These are phyloP conservation scores for Leuciscus waleckii DNA, from an alignment of 2,797 vertebrate species.

Conservation along the genomic window DNA sequence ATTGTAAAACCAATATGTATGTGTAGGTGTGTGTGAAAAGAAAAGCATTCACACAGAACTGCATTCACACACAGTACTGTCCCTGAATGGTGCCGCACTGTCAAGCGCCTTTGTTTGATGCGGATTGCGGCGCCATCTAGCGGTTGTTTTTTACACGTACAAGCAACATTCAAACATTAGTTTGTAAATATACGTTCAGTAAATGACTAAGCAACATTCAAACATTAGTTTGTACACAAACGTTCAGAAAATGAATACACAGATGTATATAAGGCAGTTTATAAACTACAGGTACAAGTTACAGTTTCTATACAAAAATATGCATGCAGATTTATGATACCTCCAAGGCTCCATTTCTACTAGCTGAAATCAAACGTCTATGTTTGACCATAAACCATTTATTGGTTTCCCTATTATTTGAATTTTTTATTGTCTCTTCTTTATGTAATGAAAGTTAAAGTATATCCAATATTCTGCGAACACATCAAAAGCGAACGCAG, in stretches of 20 bases:
- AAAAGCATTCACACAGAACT: not conserved
- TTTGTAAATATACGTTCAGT: slow-evolving; percentile 15
- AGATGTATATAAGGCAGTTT: not conserved
- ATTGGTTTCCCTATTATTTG: not conserved
- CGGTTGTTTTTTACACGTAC: not conserved
- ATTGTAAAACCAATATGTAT: not conserved
- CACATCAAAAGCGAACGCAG: not conserved
- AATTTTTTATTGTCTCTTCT: not conserved
- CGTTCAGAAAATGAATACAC: too few relatives aligned
- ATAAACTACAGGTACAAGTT: not conserved
- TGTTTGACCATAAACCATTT: not conserved
- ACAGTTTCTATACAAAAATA: not conserved
- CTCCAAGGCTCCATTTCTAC: not conserved
- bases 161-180: slow-evolving; percentile 6
- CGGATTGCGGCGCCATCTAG: slow-evolving; percentile 13
- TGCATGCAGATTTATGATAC: not conserved
- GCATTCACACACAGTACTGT: not conserved
- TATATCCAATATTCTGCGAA: not conserved
- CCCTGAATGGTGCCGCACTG: slow-evolving; percentile 20
- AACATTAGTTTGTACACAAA: too few relatives aligned
- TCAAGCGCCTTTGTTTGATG: slow-evolving; percentile 12
- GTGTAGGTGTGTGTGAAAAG: slow-evolving; percentile 46
- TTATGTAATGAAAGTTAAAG: not conserved
- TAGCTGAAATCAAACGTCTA: not conserved
- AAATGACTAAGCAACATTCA: not conserved